phyloP scores from a whole-genome alignment of 64 coral and sea anemone species.

The Trachythela sp. region DNA sequence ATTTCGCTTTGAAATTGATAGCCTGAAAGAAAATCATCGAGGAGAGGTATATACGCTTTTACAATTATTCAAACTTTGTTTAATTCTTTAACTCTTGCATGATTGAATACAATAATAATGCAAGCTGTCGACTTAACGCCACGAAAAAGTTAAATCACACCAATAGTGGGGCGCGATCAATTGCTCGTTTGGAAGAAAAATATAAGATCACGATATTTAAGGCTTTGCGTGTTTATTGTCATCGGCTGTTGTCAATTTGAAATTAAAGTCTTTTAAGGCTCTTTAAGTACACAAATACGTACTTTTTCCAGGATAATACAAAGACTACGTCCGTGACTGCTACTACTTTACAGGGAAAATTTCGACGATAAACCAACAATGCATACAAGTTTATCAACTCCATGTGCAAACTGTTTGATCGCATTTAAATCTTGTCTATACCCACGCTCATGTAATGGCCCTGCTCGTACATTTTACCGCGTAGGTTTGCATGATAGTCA shows the following conservation, averaged over 20 bases:
- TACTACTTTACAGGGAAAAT: too few relatives aligned
- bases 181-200: too few relatives aligned
- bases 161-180: too few relatives aligned
- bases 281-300: too few relatives aligned
- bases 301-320: too few relatives aligned
- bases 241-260: neutral
- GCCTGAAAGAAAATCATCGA: slow-evolving; percentile 14
- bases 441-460: neutral
- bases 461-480: neutral
- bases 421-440: neutral
- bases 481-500: too few relatives aligned
- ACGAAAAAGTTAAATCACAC: neutral
- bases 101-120: neutral
- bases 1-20: slow-evolving; percentile 26
- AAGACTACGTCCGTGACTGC: too few relatives aligned
- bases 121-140: neutral
- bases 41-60: neutral
- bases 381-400: neutral
- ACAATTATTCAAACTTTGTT: neutral
- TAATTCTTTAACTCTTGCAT: neutral
- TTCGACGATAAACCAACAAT: too few relatives aligned
- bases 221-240: neutral
- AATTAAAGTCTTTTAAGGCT: too few relatives aligned
- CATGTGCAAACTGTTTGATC: neutral
- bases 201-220: too few relatives aligned